A percentile compares a stretch with the other conserved stretches of the same genome.
These are phyloP conservation scores for Mirounga angustirostris DNA, from an alignment of 2,113 vertebrate species.

Conservation along the genomic window DNA sequence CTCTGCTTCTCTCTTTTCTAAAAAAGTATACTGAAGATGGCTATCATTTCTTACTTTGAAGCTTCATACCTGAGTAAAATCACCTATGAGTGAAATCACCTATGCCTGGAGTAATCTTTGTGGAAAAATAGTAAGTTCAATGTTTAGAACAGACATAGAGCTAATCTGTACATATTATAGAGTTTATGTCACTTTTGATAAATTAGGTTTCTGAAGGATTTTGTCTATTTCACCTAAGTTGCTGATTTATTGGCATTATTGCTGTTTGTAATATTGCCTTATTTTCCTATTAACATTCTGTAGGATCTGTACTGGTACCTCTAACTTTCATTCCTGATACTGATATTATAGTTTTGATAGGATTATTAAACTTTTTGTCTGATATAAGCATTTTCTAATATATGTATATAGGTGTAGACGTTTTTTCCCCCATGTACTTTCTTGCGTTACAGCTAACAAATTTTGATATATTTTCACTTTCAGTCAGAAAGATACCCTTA, in stretches of 20 bases:
- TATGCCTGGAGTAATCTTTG: background rate
- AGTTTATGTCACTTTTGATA: background rate
- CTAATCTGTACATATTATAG: background rate
- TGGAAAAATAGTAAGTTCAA: background rate
- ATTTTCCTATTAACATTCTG: background rate
- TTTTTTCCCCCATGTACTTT: background rate
- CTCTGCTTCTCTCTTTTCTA: background rate
- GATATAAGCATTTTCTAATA: background rate
- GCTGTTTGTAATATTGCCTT: background rate
- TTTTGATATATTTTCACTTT: conserved; percentile 5
- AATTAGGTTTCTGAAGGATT: background rate
- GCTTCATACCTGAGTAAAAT: background rate
- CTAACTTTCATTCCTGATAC: background rate
- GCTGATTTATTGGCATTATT: background rate
- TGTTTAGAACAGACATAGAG: background rate
- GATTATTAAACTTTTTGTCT: background rate
- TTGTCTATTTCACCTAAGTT: background rate
- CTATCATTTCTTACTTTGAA: background rate
- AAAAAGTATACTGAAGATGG: background rate
- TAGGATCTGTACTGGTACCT: too few relatives aligned
- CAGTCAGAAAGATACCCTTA: background rate
- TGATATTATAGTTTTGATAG: background rate
- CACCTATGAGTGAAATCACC: background rate
- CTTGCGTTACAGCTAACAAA: background rate
- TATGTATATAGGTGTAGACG: background rate